Conservation (phyloP, 2,797 vertebrate genomes). For the Thamnophis elegans region DNA sequence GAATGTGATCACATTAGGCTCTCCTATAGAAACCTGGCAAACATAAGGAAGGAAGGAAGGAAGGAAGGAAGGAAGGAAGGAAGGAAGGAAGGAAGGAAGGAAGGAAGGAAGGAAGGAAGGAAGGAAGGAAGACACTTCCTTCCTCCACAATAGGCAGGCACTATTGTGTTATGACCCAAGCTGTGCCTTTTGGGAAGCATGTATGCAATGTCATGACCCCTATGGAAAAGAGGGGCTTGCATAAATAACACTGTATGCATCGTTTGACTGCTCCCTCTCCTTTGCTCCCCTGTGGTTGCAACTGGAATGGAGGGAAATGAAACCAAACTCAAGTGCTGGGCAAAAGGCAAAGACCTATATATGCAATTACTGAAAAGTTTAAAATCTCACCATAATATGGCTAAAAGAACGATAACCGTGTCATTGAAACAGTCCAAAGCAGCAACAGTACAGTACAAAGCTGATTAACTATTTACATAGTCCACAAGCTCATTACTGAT, state of each 20-base stretch:
- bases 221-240: background rate
- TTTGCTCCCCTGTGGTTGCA: background rate
- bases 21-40: background rate
- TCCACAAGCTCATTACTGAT: background rate
- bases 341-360: background rate
- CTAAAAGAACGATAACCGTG: conserved; percentile 57
- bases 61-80: background rate
- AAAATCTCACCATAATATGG: conserved; percentile 36
- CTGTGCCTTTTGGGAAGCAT: background rate
- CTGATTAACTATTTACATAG: conserved; percentile 19
- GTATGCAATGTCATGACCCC: background rate
- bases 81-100: background rate
- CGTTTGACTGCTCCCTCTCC: background rate
- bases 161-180: background rate
- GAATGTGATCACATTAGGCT: background rate
- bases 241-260: background rate
- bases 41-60: background rate
- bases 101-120: background rate
- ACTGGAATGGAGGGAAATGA: background rate
- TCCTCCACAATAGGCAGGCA: background rate
- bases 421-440: conserved; percentile 22
- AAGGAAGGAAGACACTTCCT: background rate
- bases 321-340: background rate
- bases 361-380: conserved; percentile 55
- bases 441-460: conserved; percentile 31